Conservation (phyloP, 2,113 vertebrate genomes). For the Aix galericulata region DNA sequence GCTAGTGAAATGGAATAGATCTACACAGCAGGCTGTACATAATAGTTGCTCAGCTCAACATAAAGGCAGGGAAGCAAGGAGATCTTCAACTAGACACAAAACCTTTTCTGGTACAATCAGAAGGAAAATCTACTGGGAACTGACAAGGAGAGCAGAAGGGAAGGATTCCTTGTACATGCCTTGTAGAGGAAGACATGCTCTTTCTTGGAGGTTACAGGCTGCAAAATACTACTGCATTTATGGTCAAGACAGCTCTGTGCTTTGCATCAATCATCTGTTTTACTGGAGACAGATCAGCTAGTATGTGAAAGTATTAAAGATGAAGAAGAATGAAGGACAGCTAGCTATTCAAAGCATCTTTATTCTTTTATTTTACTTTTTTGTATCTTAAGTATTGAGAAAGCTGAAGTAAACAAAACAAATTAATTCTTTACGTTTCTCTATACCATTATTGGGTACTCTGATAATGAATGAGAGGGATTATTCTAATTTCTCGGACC, state of each 20-base stretch:
- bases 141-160: background rate
- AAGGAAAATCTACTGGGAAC: background rate
- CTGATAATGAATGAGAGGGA: background rate
- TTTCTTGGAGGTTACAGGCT: background rate
- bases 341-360: background rate
- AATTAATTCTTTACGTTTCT: background rate
- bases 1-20: background rate
- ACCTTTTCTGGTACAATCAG: background rate
- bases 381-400: background rate
- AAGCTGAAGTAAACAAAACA: background rate
- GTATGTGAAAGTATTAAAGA: background rate
- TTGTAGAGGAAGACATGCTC: background rate
- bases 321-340: background rate
- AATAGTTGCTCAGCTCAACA: background rate
- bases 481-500: background rate
- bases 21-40: background rate
- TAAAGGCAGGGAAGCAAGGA: background rate
- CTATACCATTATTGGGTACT: rapidly evolving
- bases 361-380: background rate
- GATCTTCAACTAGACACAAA: background rate
- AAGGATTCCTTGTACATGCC: background rate
- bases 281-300: background rate
- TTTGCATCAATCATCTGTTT: background rate
- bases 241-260: background rate
- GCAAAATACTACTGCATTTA: background rate